Conservation (phyloP, 1,140 invertebrate genomes). For the Pseudomyrmex concolor region DNA sequence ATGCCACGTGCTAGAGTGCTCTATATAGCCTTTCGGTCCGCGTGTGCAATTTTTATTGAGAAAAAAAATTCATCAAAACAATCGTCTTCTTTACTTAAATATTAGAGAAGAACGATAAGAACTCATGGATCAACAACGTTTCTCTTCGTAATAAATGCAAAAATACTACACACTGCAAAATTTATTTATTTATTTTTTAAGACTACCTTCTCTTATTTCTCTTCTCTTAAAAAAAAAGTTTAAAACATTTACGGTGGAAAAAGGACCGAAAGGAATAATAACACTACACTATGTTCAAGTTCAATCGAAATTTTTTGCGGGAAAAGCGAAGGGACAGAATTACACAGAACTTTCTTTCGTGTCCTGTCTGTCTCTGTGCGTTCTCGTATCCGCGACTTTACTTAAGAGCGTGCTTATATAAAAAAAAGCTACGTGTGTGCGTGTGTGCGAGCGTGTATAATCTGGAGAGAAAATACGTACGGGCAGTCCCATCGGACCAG, state of each 20-base stretch:
- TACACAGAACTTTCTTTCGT: slow-evolving; percentile 6
- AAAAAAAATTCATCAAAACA: no score
- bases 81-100: no score
- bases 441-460: slow-evolving; percentile 50
- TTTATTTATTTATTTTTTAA: no score
- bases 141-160: not conserved
- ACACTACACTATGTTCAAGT: slow-evolving; percentile 8
- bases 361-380: slow-evolving; percentile 17
- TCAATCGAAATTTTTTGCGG: slow-evolving; percentile 25
- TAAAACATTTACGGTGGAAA: no score
- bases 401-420: slow-evolving; percentile 29
- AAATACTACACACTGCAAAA: not conserved
- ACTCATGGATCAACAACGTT: not conserved
- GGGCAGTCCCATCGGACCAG: slow-evolving; percentile 97
- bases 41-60: no score
- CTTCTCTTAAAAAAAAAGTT: not conserved
- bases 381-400: slow-evolving; percentile 22
- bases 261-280: not conserved
- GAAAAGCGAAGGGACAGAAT: slow-evolving; percentile 12
- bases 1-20: slow-evolving; percentile 14
- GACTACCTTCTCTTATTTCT: not conserved
- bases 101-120: no score
- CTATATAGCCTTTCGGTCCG: slow-evolving; percentile 1
- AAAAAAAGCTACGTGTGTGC: not conserved
- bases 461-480: slow-evolving; percentile 88